Evolutionary conservation across 2,113 vertebrate genomes (phyloP).

Genomic region (Suricata suricatta): DNA sequence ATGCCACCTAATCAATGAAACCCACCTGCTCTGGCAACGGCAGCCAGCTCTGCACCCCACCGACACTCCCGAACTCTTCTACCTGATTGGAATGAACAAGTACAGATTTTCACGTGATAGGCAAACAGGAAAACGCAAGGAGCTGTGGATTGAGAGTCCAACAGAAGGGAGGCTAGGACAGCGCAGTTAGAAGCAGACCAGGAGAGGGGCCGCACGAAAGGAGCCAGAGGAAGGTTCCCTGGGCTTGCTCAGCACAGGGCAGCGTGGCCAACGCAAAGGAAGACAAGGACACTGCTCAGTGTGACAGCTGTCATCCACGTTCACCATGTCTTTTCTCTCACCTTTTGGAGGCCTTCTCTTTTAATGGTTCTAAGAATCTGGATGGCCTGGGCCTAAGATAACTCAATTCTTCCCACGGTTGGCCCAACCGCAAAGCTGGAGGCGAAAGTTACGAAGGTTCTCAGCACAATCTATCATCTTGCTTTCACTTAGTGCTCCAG

Average conservation of each 20-base stretch:
- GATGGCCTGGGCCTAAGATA: neutral
- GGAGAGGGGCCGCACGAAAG: neutral
- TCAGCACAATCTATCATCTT: neutral
- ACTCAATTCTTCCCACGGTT: neutral
- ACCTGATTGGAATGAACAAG: neutral
- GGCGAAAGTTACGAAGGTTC: neutral
- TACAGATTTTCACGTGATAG: neutral
- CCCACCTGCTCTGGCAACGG: neutral
- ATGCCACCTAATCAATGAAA: neutral
- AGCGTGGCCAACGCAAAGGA: fast-evolving
- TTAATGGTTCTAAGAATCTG: neutral
- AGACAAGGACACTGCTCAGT: neutral
- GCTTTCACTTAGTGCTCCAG: neutral
- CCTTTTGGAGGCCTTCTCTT: neutral
- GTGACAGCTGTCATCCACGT: neutral
- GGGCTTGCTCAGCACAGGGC: neutral
- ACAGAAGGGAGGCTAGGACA: neutral
- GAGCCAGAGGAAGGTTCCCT: neutral
- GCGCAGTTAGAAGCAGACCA: neutral
- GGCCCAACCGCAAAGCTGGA: neutral
- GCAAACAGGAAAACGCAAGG: neutral
- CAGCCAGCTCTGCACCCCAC: neutral
- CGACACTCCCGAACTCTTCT: neutral
- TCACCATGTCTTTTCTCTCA: neutral
- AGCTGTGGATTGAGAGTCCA: neutral